A percentile compares a stretch with the other conserved stretches of the same genome.
These are phyloP conservation scores for Parasteatoda lunata DNA, from an alignment of 2,888 invertebrate genomes.

Conservation along the genomic window DNA sequence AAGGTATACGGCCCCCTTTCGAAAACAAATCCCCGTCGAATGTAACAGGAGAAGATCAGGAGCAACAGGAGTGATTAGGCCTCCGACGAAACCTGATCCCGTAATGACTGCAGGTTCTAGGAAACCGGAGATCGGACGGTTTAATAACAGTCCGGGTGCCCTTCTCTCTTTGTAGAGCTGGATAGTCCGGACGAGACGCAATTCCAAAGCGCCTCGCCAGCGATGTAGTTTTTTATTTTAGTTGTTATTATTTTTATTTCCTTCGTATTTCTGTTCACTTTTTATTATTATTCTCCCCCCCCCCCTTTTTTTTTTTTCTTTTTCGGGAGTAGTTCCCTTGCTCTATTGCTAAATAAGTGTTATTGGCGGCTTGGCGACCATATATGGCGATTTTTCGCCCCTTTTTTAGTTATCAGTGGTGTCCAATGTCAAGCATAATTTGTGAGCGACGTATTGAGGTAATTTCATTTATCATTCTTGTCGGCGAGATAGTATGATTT, in stretches of 20 bases:
- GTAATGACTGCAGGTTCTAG: slow-evolving; percentile 66
- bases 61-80: slow-evolving; percentile 68
- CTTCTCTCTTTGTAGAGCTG: slow-evolving; percentile 9
- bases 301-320: slow-evolving; percentile 15
- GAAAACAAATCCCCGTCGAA: slow-evolving; percentile 67
- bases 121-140: slow-evolving; percentile 66
- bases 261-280: neutral
- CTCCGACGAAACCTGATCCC: slow-evolving; percentile 63
- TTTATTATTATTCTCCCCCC: slow-evolving; percentile 1
- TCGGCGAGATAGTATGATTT: no score
- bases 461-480: no score
- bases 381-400: slow-evolving; percentile 38
- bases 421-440: neutral
- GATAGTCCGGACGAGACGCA: slow-evolving; percentile 37
- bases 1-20: slow-evolving; percentile 21
- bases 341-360: slow-evolving; percentile 25
- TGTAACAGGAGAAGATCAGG: slow-evolving; percentile 58
- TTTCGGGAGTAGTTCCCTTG: slow-evolving; percentile 7
- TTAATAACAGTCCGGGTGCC: slow-evolving; percentile 66
- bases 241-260: slow-evolving; percentile 8
- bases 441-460: neutral
- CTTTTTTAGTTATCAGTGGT: neutral
- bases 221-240: slow-evolving; percentile 12
- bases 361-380: neutral
- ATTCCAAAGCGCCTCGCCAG: slow-evolving; percentile 42